These are phyloP conservation scores for Drosophila greeni DNA, from an alignment of 2,888 invertebrate species.

Conservation along the genomic window DNA sequence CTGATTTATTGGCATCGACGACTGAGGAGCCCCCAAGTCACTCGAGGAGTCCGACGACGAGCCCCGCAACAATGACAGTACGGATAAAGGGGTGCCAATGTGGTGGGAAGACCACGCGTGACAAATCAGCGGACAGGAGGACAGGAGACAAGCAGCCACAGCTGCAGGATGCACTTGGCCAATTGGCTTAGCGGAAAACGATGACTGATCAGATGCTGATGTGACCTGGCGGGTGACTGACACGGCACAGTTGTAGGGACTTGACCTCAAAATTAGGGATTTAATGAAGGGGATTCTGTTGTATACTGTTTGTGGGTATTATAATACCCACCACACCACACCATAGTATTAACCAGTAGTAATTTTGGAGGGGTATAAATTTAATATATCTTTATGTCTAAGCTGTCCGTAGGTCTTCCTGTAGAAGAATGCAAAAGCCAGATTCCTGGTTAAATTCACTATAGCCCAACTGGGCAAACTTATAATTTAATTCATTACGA, in stretches of 20 bases:
- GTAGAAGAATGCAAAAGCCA: too few species aligned
- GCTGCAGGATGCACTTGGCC: conserved; percentile 39
- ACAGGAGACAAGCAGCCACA: conserved; percentile 13
- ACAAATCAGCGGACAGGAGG: conserved; percentile 52
- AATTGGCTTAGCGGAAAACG: conserved; percentile 33
- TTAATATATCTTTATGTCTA: neutral
- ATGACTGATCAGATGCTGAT: conserved; percentile 48
- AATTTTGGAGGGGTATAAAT: too few species aligned
- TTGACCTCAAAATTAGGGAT: too few species aligned
- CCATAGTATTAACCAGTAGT: too few species aligned
- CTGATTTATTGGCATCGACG: conserved; percentile 71
- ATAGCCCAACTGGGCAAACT: too few species aligned
- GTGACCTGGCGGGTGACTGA: conserved; percentile 40
- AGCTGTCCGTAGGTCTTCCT: too few species aligned
- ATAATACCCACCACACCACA: too few species aligned
- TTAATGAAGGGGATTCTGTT: neutral
- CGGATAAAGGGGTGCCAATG: conserved; percentile 37
- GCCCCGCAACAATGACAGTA: conserved; percentile 46
- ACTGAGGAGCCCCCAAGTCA: conserved; percentile 46
- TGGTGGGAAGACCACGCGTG: conserved; percentile 52
- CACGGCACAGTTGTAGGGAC: neutral
- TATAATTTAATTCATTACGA: too few species aligned
- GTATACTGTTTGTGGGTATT: neutral
- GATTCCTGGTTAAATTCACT: too few species aligned
- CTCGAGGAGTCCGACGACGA: conserved; percentile 22